Evolutionary conservation across 1,140 invertebrate genomes (phyloP), one percentile per base, ranked within the genome.

Genomic region (Potamilus streckersoni): DNA sequence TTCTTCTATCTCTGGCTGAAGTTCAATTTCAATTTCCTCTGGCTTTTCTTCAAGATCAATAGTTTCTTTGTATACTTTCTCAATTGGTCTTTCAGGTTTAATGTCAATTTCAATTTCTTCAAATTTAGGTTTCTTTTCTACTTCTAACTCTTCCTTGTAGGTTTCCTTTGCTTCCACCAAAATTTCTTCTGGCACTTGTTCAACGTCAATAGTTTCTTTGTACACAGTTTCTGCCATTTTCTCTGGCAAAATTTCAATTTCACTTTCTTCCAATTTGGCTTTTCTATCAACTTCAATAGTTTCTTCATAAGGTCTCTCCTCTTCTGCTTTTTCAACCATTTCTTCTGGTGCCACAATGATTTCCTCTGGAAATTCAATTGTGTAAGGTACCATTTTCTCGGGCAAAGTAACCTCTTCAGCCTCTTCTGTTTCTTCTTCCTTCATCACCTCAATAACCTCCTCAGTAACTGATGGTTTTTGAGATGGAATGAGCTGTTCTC

Each of bases 21-120:
- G 58, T 31, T 23, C 23, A n/a, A 79, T 72, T 64, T 78, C 73
- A 59, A 61, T 55, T 67, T 75, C 58, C 27, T 69, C 74, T 56
- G 20, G 8, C 13, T 59, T 63, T 31, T n/a, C 49, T 27, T 69
- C 61, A n/a, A 23, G 8, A 66, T 5, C 58, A 66, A n/a, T 69
- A 55, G 68, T 69, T 69, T 55, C 68, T 55, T 19, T 69, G 56
- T n/a, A 20, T 63, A 6, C 49, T 13, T 16, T 17, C 16, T 2
- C 20, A 12, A 16, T 14, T 69, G 31, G 19, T 6, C 11, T 31
- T 66, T 66, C 64, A 66, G 64, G 64, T 31, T 17, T 66, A 15
- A 73, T 62, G 8, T 65, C 63, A 65, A 58, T 62, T 64, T 58
- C 62, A 58, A 17, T 19, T 65, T 65, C 69, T 69, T 74, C 66